Conservation (phyloP, 2,888 invertebrate genomes). For the Hedychridium roseum region DNA sequence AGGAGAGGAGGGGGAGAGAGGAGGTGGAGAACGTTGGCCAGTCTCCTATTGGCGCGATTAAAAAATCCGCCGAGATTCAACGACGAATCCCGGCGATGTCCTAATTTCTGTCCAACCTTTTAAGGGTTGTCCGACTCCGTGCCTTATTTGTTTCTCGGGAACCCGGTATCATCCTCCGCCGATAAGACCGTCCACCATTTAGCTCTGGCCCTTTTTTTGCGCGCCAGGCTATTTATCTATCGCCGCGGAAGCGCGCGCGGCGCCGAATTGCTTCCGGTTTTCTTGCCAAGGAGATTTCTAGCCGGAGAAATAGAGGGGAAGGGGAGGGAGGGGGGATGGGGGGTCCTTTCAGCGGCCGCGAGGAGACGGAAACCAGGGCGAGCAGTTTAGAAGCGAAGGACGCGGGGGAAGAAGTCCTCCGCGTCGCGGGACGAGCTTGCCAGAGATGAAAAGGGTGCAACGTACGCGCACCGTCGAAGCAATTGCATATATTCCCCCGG, state of each 20-base stretch:
- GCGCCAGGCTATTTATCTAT: slow-evolving; percentile 28
- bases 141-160: slow-evolving; percentile 16
- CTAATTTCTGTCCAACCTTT: too few relatives aligned
- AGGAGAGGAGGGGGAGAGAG: neutral
- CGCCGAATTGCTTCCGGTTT: slow-evolving; percentile 27
- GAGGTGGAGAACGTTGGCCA: slow-evolving; percentile 16
- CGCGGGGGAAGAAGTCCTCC: slow-evolving; percentile 8
- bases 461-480: too few relatives aligned
- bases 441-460: slow-evolving; percentile 16
- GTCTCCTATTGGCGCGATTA: slow-evolving; percentile 45
- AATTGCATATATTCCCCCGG: too few relatives aligned
- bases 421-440: slow-evolving; percentile 15
- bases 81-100: slow-evolving; percentile 19
- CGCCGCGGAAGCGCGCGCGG: slow-evolving; percentile 29
- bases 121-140: too few relatives aligned
- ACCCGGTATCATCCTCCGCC: too few relatives aligned
- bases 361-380: too few relatives aligned
- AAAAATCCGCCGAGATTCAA: slow-evolving; percentile 20
- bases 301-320: neutral
- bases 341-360: too few relatives aligned
- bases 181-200: too few relatives aligned
- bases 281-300: slow-evolving; percentile 29
- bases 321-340: too few relatives aligned
- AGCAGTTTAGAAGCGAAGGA: slow-evolving; percentile 17
- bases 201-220: slow-evolving; percentile 14